Evolutionary conservation across 2,113 vertebrate genomes (phyloP).

Genomic region (Scomber scombrus): DNA sequence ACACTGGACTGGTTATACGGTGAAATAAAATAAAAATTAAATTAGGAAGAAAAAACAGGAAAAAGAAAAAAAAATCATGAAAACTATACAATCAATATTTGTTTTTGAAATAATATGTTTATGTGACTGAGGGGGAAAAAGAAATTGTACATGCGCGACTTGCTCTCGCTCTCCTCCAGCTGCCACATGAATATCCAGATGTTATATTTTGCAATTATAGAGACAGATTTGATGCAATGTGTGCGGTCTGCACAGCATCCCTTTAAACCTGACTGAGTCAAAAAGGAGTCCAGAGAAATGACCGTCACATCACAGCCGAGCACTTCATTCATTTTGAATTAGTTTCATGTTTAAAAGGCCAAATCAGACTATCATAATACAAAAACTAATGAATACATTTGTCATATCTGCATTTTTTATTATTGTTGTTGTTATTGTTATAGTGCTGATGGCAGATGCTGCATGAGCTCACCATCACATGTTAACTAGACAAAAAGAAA

Average conservation of each 20-base stretch:
- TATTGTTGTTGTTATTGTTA: constrained; percentile 5
- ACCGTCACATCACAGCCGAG: not conserved
- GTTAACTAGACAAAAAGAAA: not conserved
- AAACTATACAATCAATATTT: not conserved
- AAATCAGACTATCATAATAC: not conserved
- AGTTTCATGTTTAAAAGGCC: not conserved
- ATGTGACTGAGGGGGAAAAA: not conserved
- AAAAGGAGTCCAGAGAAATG: not conserved
- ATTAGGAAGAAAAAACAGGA: not conserved
- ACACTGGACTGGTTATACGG: not conserved
- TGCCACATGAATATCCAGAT: constrained; percentile 5
- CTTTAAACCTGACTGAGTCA: not conserved
- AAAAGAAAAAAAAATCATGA: not conserved
- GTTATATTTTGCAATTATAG: constrained; percentile 40
- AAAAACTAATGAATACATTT: not conserved
- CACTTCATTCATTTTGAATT: not conserved
- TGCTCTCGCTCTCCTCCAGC: not conserved
- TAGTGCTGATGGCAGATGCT: no score
- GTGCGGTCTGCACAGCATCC: constrained; percentile 13
- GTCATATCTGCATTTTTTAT: not conserved
- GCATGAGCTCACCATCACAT: no score
- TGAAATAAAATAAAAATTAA: not conserved
- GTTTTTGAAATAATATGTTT: not conserved
- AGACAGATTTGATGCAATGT: constrained; percentile 59
- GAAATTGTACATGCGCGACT: not conserved